phyloP scores from a whole-genome alignment of 2,113 vertebrate species.

The Apodemus speciosus region DNA sequence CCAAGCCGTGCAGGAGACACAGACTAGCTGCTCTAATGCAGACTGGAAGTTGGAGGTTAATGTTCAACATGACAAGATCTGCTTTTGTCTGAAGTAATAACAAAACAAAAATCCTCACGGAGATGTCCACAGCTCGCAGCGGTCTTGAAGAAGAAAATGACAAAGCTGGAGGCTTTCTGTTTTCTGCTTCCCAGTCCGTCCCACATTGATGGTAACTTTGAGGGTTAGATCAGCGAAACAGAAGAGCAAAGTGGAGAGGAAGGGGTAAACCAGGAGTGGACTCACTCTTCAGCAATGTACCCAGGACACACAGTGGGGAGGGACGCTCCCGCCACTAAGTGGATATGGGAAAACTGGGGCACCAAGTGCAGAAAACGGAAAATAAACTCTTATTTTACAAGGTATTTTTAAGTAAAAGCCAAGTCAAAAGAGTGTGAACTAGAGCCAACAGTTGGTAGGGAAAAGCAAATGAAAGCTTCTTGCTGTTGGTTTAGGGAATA shows the following conservation, averaged over 20 bases:
- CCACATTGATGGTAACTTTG: not conserved
- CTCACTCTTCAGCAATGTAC: not conserved
- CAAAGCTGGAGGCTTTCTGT: not conserved
- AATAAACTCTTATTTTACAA: not conserved
- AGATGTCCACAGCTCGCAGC: not conserved
- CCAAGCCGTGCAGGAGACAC: not conserved
- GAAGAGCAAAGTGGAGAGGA: not conserved
- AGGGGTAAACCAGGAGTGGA: not conserved
- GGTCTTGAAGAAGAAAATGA: not conserved
- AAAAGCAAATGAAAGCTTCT: not conserved
- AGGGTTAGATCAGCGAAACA: not conserved
- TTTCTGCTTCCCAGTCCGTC: not conserved
- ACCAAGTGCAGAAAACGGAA: not conserved
- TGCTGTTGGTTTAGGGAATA: not conserved
- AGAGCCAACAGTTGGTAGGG: not conserved
- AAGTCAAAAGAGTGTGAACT: not conserved
- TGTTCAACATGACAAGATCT: not conserved
- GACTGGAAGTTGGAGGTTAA: too few species aligned
- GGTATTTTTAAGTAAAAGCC: not conserved
- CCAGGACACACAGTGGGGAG: not conserved
- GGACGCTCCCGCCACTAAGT: not conserved
- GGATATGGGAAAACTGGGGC: not conserved
- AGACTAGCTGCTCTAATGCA: not conserved
- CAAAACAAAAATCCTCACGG: not conserved
- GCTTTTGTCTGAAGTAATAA: not conserved